phyloP scores from a whole-genome alignment of 2,888 invertebrate genomes.

The Drosophila meridionalis region DNA sequence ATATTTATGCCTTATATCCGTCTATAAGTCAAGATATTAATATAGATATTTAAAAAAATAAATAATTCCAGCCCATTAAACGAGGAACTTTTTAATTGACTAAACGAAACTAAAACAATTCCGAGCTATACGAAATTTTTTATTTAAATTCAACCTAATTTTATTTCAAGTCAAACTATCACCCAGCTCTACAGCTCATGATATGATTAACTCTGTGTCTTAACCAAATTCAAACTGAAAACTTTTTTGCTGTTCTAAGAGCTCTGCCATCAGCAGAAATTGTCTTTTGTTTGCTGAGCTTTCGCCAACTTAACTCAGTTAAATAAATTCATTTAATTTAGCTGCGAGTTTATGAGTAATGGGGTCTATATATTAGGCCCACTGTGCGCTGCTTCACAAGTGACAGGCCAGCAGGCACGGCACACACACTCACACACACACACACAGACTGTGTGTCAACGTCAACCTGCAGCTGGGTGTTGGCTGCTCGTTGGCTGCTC shows the following conservation, averaged over 20 bases:
- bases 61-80: too few relatives aligned
- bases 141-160: background rate
- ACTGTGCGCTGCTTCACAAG: constrained; percentile 37
- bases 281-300: background rate
- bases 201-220: background rate
- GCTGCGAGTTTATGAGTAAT: constrained; percentile 1
- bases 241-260: background rate
- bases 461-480: constrained; percentile 19
- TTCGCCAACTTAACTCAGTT: too few relatives aligned
- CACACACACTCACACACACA: constrained; percentile 11
- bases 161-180: background rate
- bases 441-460: constrained; percentile 5
- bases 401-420: constrained; percentile 25
- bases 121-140: background rate
- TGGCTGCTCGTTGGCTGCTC: constrained; percentile 10
- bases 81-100: too few relatives aligned
- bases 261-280: background rate
- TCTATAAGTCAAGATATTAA: too few relatives aligned
- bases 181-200: background rate
- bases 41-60: too few relatives aligned
- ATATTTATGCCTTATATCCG: too few relatives aligned
- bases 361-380: constrained; percentile 10
- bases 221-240: background rate
- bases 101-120: too few relatives aligned
- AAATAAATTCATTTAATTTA: background rate